Conservation (phyloP, 2,797 vertebrate species). For the Spheniscus humboldti region DNA sequence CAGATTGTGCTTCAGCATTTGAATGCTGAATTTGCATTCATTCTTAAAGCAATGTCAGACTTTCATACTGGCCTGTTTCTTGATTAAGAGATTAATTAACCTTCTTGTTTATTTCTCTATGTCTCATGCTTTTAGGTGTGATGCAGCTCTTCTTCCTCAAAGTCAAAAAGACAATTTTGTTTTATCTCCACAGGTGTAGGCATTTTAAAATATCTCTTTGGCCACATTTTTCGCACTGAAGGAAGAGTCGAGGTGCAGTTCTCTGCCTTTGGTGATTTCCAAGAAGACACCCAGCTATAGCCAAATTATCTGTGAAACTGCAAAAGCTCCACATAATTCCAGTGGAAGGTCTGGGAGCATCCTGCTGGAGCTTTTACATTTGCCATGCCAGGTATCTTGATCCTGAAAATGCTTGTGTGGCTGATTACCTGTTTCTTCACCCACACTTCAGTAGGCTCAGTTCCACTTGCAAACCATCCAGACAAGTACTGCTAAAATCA, state of each 20-base stretch:
- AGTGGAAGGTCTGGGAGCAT: background rate
- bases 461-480: background rate
- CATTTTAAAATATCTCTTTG: background rate
- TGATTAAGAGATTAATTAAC: background rate
- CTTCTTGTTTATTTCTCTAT: background rate
- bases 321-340: background rate
- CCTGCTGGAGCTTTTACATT: background rate
- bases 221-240: background rate
- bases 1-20: background rate
- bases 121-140: background rate
- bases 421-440: background rate
- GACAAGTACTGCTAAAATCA: background rate
- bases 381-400: background rate
- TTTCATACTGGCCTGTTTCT: background rate
- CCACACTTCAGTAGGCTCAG: background rate
- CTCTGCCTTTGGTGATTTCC: background rate
- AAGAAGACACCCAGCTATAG: background rate
- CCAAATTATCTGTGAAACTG: background rate
- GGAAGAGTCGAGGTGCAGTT: background rate
- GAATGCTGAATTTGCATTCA: background rate
- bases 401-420: background rate
- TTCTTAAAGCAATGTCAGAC: background rate
- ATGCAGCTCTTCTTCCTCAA: background rate
- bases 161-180: background rate
- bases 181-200: background rate